A percentile compares a stretch with the other conserved stretches of the same genome.
phyloP scores from a whole-genome alignment of 2,888 invertebrate genomes.

The Acrobasis suavella region DNA sequence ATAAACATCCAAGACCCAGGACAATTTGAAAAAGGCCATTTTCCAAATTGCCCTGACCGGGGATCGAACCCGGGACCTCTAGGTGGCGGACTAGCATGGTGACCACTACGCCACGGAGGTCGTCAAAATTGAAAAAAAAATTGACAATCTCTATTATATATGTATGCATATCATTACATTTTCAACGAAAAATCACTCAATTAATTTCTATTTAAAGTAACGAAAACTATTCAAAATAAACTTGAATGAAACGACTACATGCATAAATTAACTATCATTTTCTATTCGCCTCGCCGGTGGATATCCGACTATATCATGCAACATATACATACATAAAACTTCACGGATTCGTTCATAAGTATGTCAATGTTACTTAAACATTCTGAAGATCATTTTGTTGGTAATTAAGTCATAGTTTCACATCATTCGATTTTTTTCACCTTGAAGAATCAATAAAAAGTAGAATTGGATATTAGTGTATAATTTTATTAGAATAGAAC shows the following conservation, averaged over 20 bases:
- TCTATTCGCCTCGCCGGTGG: neutral
- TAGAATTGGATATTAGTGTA: conserved; percentile 1
- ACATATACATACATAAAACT: conserved; percentile 13
- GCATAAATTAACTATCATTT: conserved; percentile 9
- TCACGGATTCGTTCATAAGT: conserved; percentile 21
- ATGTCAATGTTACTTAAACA: conserved; percentile 22
- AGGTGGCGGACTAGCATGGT: too few relatives aligned
- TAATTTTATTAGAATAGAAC: conserved; percentile 11
- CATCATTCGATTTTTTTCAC: conserved; percentile 19
- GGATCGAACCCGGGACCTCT: too few relatives aligned
- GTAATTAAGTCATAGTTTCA: conserved; percentile 21
- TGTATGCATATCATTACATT: too few relatives aligned
- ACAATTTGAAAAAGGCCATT: too few relatives aligned
- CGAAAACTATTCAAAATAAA: conserved; percentile 1
- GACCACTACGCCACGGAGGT: too few relatives aligned
- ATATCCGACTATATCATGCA: conserved; percentile 12
- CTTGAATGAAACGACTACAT: conserved; percentile 8
- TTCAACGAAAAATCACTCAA: too few relatives aligned
- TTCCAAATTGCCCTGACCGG: too few relatives aligned
- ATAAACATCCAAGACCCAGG: too few relatives aligned
- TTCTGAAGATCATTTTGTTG: conserved; percentile 14
- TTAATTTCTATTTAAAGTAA: neutral
- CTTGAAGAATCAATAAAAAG: conserved; percentile 14
- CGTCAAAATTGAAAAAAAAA: too few relatives aligned
- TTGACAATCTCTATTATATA: too few relatives aligned